A percentile compares a stretch with the other conserved stretches of the same genome.
Conservation (phyloP, 1,140 invertebrate genomes). For the Danaus plexippus region DNA sequence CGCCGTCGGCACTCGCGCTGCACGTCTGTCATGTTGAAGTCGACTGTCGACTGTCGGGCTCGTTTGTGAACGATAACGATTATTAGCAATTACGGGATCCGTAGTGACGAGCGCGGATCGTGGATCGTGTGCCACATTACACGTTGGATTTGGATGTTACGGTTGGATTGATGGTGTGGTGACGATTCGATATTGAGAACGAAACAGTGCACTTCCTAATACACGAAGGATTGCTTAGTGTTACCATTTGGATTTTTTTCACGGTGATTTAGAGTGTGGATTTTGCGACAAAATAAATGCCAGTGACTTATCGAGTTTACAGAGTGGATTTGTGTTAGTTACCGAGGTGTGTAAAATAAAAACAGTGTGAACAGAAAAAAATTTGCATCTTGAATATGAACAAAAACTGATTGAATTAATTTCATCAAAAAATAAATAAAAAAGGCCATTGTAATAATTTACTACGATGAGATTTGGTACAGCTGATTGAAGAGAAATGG, state of each 20-base stretch:
- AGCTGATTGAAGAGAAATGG: slow-evolving; percentile 40
- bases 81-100: slow-evolving; percentile 51
- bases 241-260: slow-evolving; percentile 47
- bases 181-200: slow-evolving; percentile 50
- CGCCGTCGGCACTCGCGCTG: slow-evolving; percentile 59
- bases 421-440: not conserved
- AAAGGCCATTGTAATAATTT: slow-evolving; percentile 14
- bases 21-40: slow-evolving; percentile 70
- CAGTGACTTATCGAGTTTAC: slow-evolving; percentile 16
- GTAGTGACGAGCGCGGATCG: slow-evolving; percentile 51
- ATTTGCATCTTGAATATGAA: slow-evolving; percentile 7
- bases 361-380: slow-evolving; percentile 11
- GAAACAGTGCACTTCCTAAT: slow-evolving; percentile 59
- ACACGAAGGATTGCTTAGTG: slow-evolving; percentile 58
- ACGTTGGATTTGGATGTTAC: slow-evolving; percentile 59
- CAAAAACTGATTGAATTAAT: too few relatives aligned
- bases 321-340: slow-evolving; percentile 22
- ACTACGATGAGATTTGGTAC: slow-evolving; percentile 38
- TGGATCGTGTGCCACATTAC: too few relatives aligned
- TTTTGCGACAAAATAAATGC: slow-evolving; percentile 27
- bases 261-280: slow-evolving; percentile 33
- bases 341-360: slow-evolving; percentile 25
- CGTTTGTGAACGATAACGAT: slow-evolving; percentile 59
- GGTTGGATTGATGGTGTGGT: slow-evolving; percentile 47
- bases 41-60: slow-evolving; percentile 40